phyloP scores from a whole-genome alignment of 1,140 invertebrate genomes.

The Anagrus nilaparvatae region DNA sequence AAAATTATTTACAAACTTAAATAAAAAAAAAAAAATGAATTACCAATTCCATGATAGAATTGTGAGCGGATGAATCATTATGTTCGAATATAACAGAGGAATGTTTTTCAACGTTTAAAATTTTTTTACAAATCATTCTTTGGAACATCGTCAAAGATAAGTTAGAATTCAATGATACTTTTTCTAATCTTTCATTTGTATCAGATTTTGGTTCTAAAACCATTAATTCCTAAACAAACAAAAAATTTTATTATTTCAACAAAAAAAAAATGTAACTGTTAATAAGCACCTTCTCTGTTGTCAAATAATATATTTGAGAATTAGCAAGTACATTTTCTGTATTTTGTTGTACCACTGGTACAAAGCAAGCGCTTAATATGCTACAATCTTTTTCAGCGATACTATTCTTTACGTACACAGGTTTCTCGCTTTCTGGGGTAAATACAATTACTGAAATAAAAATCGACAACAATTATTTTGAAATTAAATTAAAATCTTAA shows the following conservation, averaged over 20 bases:
- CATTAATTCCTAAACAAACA: conserved; percentile 33
- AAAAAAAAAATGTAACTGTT: conserved; percentile 9
- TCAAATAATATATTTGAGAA: conserved; percentile 49
- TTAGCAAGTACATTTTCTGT: conserved; percentile 44
- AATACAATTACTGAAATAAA: conserved; percentile 49
- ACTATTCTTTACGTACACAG: conserved; percentile 42
- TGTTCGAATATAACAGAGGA: too few species aligned
- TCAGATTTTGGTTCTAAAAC: conserved; percentile 37
- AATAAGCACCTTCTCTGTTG: conserved; percentile 41
- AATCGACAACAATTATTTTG: conserved; percentile 8
- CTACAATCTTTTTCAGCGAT: conserved; percentile 36
- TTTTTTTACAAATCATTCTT: conserved; percentile 26
- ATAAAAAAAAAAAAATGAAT: too few species aligned
- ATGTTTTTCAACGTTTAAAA: conserved; percentile 23
- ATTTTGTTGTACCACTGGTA: conserved; percentile 39
- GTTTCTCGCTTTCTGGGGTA: conserved; percentile 43
- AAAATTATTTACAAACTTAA: too few species aligned
- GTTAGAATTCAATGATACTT: conserved; percentile 22
- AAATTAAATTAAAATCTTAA: too few species aligned
- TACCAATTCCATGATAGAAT: too few species aligned
- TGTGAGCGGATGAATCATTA: too few species aligned
- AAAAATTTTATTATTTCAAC: conserved; percentile 13
- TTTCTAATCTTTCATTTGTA: conserved; percentile 27
- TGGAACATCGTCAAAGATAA: conserved; percentile 33
- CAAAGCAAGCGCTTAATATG: conserved; percentile 42